phyloP scores from a whole-genome alignment of 2,888 invertebrate genomes.

The Acanthoscelides obtectus region DNA sequence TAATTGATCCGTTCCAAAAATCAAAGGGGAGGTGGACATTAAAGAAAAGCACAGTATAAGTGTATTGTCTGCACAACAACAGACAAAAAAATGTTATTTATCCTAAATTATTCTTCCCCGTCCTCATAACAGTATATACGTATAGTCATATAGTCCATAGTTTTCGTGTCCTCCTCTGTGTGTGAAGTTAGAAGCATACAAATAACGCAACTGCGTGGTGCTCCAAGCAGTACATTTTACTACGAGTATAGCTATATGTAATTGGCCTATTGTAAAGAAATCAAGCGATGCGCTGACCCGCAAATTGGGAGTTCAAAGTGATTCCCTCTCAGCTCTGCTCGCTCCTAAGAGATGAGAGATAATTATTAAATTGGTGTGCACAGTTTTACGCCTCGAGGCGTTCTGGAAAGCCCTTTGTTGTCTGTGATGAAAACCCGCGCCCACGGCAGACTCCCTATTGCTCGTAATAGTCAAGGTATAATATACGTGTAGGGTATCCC shows the following conservation, averaged over 20 bases:
- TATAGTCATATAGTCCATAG: too few species aligned
- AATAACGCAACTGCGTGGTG: not conserved
- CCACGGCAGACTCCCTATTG: not conserved
- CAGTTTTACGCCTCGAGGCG: not conserved
- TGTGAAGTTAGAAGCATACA: too few species aligned
- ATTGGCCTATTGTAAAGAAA: not conserved
- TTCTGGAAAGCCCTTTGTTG: not conserved
- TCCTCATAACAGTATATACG: too few species aligned
- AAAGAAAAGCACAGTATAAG: too few species aligned
- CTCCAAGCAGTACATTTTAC: not conserved
- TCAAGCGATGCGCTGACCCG: not conserved
- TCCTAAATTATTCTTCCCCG: too few species aligned
- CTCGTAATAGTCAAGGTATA: not conserved
- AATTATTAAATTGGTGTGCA: not conserved
- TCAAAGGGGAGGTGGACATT: too few species aligned
- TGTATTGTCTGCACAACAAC: too few species aligned
- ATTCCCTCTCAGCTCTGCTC: not conserved
- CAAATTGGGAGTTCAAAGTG: not conserved
- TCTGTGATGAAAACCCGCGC: not conserved
- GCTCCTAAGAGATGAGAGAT: not conserved
- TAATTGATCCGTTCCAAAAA: too few species aligned
- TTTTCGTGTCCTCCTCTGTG: too few species aligned
- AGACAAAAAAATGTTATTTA: too few species aligned
- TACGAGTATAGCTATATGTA: not conserved
- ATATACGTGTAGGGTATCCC: too few species aligned